Evolutionary conservation across 2,797 vertebrate species (phyloP).

Genomic region (Jordanella pulchra): DNA sequence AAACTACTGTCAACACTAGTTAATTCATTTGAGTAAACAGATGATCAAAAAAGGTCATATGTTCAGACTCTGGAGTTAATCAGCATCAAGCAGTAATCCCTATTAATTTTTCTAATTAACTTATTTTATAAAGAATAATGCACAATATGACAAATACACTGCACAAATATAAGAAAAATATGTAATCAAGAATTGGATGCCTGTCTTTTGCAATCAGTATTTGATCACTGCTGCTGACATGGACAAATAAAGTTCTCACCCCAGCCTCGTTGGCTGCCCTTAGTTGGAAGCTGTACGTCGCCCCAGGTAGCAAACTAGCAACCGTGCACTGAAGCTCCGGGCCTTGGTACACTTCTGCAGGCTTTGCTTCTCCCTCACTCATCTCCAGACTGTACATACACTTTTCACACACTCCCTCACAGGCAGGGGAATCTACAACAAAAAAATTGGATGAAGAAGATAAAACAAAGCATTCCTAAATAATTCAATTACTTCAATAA

Average conservation of each 20-base stretch:
- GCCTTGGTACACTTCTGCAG: constrained; percentile 88
- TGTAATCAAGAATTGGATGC: not conserved
- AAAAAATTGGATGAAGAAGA: not conserved
- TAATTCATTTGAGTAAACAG: constrained; percentile 15
- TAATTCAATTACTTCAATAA: not conserved
- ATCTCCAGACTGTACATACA: constrained; percentile 93
- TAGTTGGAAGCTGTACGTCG: constrained; percentile 88
- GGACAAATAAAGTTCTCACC: constrained; percentile 78
- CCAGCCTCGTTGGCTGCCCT: constrained; percentile 90
- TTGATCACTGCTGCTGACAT: not conserved
- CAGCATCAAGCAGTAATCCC: constrained; percentile 3
- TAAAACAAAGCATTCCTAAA: constrained; percentile 6
- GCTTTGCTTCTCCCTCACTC: constrained; percentile 80
- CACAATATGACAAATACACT: constrained; percentile 8
- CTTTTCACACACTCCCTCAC: constrained; percentile 81
- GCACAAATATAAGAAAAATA: not conserved
- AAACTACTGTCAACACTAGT: not conserved
- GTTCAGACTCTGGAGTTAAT: constrained; percentile 13
- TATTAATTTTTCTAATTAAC: not conserved
- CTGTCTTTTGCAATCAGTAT: too few species aligned
- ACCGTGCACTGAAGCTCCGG: constrained; percentile 89
- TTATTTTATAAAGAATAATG: not conserved
- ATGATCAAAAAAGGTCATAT: constrained; percentile 35
- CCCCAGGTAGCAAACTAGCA: constrained; percentile 89
- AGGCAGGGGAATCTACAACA: constrained; percentile 68